Percentiles rank a stretch among this genome's conserved stretches.
phyloP scores from a whole-genome alignment of 2,888 invertebrate genomes.

The Rhamnusium bicolor region DNA sequence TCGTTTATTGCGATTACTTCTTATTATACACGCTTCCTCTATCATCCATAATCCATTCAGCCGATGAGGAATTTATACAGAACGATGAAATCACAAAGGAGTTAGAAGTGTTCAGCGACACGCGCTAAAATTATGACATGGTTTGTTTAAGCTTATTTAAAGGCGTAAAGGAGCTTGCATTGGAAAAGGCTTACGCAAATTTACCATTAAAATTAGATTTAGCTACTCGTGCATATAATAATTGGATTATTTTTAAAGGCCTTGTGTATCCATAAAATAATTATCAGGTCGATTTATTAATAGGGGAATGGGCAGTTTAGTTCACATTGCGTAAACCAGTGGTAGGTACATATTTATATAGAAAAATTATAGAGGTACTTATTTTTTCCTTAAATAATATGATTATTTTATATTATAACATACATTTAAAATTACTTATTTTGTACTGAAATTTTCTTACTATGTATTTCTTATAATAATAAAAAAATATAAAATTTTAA shows the following conservation, averaged over 20 bases:
- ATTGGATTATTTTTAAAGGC: constrained; percentile 7
- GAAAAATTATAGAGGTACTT: background rate
- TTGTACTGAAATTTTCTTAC: no score
- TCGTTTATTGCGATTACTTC: constrained; percentile 1
- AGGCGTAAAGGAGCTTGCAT: constrained; percentile 7
- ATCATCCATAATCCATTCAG: constrained; percentile 1
- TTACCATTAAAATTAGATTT: constrained; percentile 16
- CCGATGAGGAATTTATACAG: constrained; percentile 9
- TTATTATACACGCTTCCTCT: constrained; percentile 9
- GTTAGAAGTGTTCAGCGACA: constrained; percentile 13
- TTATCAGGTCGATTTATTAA: background rate
- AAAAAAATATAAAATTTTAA: no score
- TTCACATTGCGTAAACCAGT: background rate
- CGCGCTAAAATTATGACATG: constrained; percentile 23
- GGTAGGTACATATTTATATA: background rate
- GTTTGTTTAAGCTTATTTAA: constrained; percentile 20
- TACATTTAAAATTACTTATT: no score
- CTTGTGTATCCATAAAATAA: background rate
- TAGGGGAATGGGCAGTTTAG: background rate
- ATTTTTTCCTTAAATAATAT: no score
- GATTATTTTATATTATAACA: no score
- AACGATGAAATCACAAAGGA: constrained; percentile 17
- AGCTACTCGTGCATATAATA: background rate
- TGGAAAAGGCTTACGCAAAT: constrained; percentile 13
- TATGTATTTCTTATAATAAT: no score